phyloP scores from a whole-genome alignment of 2,113 vertebrate species.

The Capreolus pygargus region DNA sequence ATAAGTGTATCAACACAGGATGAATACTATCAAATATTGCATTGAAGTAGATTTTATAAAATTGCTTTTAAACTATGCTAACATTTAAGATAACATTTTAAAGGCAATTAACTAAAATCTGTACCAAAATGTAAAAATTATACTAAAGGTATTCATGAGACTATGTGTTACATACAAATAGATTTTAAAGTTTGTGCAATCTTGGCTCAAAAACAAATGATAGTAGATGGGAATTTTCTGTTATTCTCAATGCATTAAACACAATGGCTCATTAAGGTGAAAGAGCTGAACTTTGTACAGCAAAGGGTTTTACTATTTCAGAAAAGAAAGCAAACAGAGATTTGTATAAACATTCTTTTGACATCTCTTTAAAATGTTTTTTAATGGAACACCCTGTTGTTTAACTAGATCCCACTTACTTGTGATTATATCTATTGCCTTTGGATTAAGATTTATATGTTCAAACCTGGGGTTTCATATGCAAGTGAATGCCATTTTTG shows the following conservation, averaged over 20 bases:
- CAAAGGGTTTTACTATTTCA: neutral
- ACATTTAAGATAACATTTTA: neutral
- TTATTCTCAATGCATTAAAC: neutral
- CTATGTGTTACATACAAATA: neutral
- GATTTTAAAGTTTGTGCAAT: neutral
- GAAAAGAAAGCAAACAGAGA: neutral
- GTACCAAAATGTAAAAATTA: neutral
- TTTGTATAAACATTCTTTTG: neutral
- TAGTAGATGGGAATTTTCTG: neutral
- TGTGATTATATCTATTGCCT: neutral
- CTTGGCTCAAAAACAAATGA: neutral
- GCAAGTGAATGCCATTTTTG: neutral
- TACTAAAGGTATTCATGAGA: neutral
- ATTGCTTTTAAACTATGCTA: neutral
- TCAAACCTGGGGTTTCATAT: neutral
- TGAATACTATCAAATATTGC: neutral
- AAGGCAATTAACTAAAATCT: neutral
- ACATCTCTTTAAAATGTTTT: neutral
- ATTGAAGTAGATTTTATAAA: neutral
- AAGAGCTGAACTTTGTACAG: neutral
- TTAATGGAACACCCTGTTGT: neutral
- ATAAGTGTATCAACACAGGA: accelerated
- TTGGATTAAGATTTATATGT: neutral
- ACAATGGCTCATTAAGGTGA: neutral
- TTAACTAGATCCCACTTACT: neutral